Evolutionary conservation across 2,888 invertebrate genomes (phyloP).

Genomic region (Adineta ricciae): DNA sequence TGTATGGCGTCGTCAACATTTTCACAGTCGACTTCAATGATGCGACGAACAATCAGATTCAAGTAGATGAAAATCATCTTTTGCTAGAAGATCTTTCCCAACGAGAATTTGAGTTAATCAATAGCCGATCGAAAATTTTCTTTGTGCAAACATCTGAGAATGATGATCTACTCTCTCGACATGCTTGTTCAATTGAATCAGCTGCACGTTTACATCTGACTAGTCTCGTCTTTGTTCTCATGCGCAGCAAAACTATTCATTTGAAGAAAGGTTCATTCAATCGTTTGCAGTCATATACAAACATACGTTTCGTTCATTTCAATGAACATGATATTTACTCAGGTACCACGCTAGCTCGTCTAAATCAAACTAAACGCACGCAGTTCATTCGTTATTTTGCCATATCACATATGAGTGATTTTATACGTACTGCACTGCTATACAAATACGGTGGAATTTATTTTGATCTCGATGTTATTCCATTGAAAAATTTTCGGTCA

Average conservation of each 20-base stretch:
- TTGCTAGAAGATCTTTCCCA: background rate
- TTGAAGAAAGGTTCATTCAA: background rate
- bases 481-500: background rate
- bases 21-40: background rate
- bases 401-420: background rate
- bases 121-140: background rate
- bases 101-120: background rate
- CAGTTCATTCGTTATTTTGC: background rate
- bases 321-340: background rate
- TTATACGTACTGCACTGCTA: background rate
- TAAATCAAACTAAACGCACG: background rate
- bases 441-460: conserved; percentile 21
- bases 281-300: background rate
- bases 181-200: conserved; percentile 17
- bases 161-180: background rate
- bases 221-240: background rate
- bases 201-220: background rate
- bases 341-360: background rate
- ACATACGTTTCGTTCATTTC: background rate
- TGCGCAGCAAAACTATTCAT: background rate
- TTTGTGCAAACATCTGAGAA: conserved; percentile 8
- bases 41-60: background rate
- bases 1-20: background rate
- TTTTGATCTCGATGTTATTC: conserved; percentile 15
- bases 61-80: background rate